These are phyloP conservation scores for Hydrocynus forskahlii DNA, from an alignment of 2,797 vertebrate genomes.

Conservation along the genomic window DNA sequence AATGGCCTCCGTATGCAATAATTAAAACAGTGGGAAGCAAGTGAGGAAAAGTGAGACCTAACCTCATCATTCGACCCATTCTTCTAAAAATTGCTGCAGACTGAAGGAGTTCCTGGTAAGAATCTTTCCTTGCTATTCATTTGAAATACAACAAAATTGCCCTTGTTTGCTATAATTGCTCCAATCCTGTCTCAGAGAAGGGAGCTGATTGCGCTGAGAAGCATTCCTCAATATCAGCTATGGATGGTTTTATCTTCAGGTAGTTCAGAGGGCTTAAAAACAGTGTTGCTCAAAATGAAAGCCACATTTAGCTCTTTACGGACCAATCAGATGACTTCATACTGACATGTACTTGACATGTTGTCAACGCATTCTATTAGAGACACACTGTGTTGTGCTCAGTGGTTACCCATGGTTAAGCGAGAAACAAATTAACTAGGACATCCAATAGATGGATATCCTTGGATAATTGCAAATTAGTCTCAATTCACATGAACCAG, in stretches of 20 bases:
- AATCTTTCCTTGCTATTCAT: background rate
- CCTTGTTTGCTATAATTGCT: background rate
- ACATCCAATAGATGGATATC: background rate
- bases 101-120: background rate
- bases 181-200: background rate
- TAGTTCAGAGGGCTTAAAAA: background rate
- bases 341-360: background rate
- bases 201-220: background rate
- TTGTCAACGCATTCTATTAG: background rate
- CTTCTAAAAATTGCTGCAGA: background rate
- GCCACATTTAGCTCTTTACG: background rate
- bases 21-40: slow-evolving; percentile 50
- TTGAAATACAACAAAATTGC: no score
- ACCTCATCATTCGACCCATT: background rate
- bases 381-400: background rate
- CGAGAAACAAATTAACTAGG: background rate
- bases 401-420: background rate
- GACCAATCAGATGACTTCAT: background rate
- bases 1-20: slow-evolving; percentile 35
- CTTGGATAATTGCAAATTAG: background rate
- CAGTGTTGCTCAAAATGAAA: background rate
- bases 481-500: background rate
- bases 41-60: slow-evolving; percentile 20
- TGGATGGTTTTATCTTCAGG: background rate
- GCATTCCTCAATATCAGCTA: background rate